Conservation (phyloP, 2,113 vertebrate genomes). For the Numenius arquata region DNA sequence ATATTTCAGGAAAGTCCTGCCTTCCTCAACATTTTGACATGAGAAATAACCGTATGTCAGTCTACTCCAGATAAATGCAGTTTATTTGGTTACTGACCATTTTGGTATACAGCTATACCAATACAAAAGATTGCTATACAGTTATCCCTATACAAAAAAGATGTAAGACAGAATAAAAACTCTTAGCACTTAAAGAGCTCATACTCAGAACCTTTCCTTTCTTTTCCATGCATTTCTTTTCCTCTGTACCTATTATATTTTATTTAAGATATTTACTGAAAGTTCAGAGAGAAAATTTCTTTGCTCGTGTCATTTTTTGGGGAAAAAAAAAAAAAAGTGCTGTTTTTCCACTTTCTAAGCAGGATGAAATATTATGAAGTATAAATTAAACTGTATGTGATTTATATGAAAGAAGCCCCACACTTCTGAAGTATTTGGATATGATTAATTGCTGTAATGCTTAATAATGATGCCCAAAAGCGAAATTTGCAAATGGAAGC, state of each 20-base stretch:
- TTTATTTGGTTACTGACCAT: neutral
- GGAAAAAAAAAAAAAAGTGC: neutral
- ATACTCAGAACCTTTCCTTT: neutral
- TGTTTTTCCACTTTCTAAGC: neutral
- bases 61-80: neutral
- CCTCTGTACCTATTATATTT: neutral
- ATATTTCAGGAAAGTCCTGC: neutral
- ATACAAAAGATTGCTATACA: neutral
- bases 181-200: neutral
- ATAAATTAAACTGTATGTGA: neutral
- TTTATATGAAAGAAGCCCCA: neutral
- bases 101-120: neutral
- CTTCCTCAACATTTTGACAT: neutral
- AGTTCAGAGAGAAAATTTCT: neutral
- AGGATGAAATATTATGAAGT: neutral
- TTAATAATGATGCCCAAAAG: neutral
- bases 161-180: neutral
- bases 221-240: neutral
- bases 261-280: neutral
- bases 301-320: neutral
- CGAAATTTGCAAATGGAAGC: neutral
- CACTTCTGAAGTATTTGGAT: neutral
- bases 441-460: neutral
- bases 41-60: neutral
- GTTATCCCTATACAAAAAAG: neutral